Conservation (phyloP, 2,113 vertebrate genomes). For the Columba livia region DNA sequence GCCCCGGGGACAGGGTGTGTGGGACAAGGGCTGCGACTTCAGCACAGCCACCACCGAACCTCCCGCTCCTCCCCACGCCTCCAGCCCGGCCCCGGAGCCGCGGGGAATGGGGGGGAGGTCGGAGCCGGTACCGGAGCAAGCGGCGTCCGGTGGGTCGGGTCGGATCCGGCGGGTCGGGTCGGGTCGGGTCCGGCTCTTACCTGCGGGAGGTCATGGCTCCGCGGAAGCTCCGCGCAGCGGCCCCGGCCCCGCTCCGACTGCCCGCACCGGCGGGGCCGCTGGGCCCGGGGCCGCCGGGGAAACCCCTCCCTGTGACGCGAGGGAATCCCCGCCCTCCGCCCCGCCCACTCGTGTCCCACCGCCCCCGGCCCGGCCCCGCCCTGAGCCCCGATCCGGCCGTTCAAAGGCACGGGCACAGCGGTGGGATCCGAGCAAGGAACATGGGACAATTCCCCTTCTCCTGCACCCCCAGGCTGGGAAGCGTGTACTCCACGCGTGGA, state of each 20-base stretch:
- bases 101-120: too few relatives aligned
- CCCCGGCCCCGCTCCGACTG: neutral
- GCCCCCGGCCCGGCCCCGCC: neutral
- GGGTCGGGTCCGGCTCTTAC: conserved; percentile 53
- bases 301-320: neutral
- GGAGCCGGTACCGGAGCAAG: too few relatives aligned
- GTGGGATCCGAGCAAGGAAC: too few relatives aligned
- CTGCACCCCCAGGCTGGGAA: neutral
- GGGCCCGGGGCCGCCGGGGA: neutral
- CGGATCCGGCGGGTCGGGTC: too few relatives aligned
- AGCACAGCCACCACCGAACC: too few relatives aligned
- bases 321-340: conserved; percentile 14
- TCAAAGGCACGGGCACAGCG: too few relatives aligned
- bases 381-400: too few relatives aligned
- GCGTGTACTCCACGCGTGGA: rapidly evolving
- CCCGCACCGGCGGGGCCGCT: neutral
- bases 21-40: too few relatives aligned
- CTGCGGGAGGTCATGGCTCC: conserved; percentile 87
- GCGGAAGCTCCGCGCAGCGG: neutral
- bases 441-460: neutral
- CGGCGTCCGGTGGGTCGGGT: too few relatives aligned
- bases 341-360: neutral
- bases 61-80: too few relatives aligned
- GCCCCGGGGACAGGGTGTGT: too few relatives aligned
- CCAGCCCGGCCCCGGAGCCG: too few relatives aligned